Percentiles rank a stretch among this genome's conserved stretches.
Conservation (phyloP, 2,888 invertebrate species). For the Desoria tigrina region DNA sequence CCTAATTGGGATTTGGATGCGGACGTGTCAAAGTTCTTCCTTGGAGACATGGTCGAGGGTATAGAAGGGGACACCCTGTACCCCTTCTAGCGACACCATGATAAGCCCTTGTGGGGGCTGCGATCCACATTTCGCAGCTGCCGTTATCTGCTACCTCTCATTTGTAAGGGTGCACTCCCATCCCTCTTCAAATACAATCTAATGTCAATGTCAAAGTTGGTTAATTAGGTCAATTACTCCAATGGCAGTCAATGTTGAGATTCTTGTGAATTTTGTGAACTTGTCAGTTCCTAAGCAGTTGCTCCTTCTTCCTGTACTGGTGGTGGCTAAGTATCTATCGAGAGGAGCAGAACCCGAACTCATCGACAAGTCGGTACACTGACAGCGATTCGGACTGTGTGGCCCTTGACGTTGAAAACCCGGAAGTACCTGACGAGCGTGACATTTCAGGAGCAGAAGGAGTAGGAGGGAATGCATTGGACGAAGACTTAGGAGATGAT, state of each 20-base stretch:
- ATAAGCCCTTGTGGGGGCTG: slow-evolving; percentile 42
- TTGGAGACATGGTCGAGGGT: no score
- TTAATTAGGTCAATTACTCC: neutral
- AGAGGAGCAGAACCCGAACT: slow-evolving; percentile 25
- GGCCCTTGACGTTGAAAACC: slow-evolving; percentile 33
- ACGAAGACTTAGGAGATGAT: no score
- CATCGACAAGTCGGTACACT: slow-evolving; percentile 24
- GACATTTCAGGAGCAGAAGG: neutral
- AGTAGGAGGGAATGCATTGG: neutral
- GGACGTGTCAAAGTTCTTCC: no score
- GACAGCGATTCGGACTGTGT: slow-evolving; percentile 37
- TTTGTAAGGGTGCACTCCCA: slow-evolving; percentile 46
- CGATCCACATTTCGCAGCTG: slow-evolving; percentile 39
- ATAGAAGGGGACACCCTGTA: no score
- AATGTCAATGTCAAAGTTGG: neutral
- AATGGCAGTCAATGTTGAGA: neutral
- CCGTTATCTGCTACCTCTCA: slow-evolving; percentile 43
- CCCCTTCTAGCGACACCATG: no score
- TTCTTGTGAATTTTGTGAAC: neutral
- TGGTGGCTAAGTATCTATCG: slow-evolving; percentile 41
- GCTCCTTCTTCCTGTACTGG: slow-evolving; percentile 45
- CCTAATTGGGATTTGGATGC: no score
- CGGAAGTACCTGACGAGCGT: slow-evolving; percentile 13
- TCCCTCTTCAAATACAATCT: neutral
- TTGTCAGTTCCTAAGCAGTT: slow-evolving; percentile 37